Conservation (phyloP, 2,113 vertebrate species). For the Speoplatyrhinus poulsoni region DNA sequence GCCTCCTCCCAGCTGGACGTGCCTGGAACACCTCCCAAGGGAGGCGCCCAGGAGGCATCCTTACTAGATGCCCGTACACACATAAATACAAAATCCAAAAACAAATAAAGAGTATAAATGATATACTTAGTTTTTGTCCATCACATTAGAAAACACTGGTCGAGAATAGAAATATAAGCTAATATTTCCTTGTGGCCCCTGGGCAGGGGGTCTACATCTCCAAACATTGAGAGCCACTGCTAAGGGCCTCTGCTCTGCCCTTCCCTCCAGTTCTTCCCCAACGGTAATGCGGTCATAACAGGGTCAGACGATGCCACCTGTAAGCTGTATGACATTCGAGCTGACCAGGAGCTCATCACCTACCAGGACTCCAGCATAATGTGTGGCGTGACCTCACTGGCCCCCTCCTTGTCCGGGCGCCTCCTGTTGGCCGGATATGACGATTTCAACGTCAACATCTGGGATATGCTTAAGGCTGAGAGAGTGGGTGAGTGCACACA, state of each 20-base stretch:
- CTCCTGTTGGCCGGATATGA: slow-evolving; percentile 92
- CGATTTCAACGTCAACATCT: slow-evolving; percentile 98
- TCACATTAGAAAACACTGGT: too few relatives aligned
- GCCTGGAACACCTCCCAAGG: too few relatives aligned
- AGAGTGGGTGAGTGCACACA: slow-evolving; percentile 80
- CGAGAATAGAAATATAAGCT: too few relatives aligned
- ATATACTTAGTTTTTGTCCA: too few relatives aligned
- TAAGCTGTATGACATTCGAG: slow-evolving; percentile 92
- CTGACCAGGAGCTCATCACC: slow-evolving; percentile 91
- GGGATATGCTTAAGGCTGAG: slow-evolving; percentile 87
- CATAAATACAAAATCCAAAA: too few relatives aligned
- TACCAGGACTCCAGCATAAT: slow-evolving; percentile 92
- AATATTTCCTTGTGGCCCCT: too few relatives aligned
- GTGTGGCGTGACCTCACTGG: slow-evolving; percentile 93
- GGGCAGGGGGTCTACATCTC: too few relatives aligned
- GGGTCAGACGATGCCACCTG: slow-evolving; percentile 93
- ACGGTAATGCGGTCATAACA: slow-evolving; percentile 90
- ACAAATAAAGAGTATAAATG: too few relatives aligned
- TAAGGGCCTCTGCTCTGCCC: slow-evolving; percentile 6
- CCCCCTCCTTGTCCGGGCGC: slow-evolving; percentile 90
- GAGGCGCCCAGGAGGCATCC: too few relatives aligned
- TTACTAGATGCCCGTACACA: too few relatives aligned
- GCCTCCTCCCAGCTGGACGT: too few relatives aligned
- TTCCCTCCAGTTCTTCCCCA: slow-evolving; percentile 90
- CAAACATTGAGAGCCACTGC: not conserved